Percentiles rank a stretch among this genome's conserved stretches.
These are phyloP conservation scores for Acipenser transmontanus DNA, from an alignment of 2,797 vertebrate species.

Conservation along the genomic window DNA sequence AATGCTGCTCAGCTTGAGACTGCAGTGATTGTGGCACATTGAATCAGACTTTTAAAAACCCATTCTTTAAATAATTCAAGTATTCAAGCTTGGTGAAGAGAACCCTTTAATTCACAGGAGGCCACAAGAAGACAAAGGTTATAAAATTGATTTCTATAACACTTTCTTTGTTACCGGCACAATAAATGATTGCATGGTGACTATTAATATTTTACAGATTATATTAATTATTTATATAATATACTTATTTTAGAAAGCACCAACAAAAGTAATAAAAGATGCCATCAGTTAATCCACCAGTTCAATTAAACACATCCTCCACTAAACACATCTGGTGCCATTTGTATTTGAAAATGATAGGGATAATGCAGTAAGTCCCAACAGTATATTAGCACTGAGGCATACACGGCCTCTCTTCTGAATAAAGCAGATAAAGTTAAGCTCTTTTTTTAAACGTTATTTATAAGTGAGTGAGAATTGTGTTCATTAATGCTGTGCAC, in stretches of 20 bases:
- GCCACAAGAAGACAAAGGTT: too few relatives aligned
- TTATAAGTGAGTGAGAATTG: too few relatives aligned
- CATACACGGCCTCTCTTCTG: background rate
- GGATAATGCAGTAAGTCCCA: conserved; percentile 11
- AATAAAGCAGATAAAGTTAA: conserved; percentile 1
- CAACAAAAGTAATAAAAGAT: conserved; percentile 32
- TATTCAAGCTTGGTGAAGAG: too few relatives aligned
- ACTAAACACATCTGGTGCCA: conserved; percentile 21
- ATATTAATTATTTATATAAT: conserved; percentile 35
- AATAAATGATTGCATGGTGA: background rate
- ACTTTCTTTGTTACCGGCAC: background rate
- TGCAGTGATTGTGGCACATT: too few relatives aligned
- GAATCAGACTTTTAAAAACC: too few relatives aligned
- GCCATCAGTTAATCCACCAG: conserved; percentile 46
- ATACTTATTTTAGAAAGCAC: conserved; percentile 26
- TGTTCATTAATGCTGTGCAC: too few relatives aligned
- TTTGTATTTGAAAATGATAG: conserved; percentile 17
- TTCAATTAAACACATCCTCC: conserved; percentile 42
- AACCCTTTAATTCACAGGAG: too few relatives aligned
- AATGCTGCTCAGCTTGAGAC: too few relatives aligned
- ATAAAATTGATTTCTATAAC: background rate
- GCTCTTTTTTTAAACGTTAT: too few relatives aligned
- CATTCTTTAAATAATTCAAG: too few relatives aligned
- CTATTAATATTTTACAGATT: conserved; percentile 20
- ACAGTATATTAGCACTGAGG: conserved; percentile 5